Evolutionary conservation across 2,797 vertebrate genomes (phyloP).

Genomic region (Sphaeramia orbicularis): DNA sequence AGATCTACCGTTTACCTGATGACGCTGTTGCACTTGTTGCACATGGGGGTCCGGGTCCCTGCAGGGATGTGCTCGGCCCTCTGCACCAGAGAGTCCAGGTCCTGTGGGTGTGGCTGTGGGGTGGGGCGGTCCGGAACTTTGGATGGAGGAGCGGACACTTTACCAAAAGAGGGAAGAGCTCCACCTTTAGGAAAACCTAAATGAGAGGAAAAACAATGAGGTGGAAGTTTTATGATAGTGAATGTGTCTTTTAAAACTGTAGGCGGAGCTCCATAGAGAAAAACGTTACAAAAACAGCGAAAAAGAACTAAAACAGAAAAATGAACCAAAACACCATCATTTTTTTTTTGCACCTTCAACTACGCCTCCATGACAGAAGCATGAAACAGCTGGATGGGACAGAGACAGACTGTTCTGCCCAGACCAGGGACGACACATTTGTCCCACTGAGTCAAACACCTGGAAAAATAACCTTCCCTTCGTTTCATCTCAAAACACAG

Average conservation of each 20-base stretch:
- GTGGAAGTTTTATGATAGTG: no score
- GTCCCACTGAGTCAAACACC: constrained; percentile 69
- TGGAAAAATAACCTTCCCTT: constrained; percentile 78
- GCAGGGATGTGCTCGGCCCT: constrained; percentile 96
- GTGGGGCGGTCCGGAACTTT: constrained; percentile 75
- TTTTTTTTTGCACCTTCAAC: no score
- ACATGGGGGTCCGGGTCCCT: constrained; percentile 95
- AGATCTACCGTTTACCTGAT: constrained; percentile 90
- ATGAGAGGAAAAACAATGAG: constrained; percentile 22
- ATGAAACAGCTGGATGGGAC: constrained; percentile 63
- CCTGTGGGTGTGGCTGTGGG: constrained; percentile 83
- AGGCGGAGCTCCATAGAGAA: no score
- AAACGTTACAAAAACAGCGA: no score
- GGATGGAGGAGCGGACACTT: constrained; percentile 76
- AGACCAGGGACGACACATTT: constrained; percentile 69
- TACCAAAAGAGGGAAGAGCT: constrained; percentile 84
- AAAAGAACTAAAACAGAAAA: no score
- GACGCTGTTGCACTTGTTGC: constrained; percentile 91
- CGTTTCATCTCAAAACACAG: constrained; percentile 49
- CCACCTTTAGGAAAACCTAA: constrained; percentile 77
- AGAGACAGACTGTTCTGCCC: constrained; percentile 55
- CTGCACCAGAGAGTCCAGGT: constrained; percentile 92
- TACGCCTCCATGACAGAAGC: constrained; percentile 31
- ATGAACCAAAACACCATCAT: no score
- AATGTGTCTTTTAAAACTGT: no score